These are phyloP conservation scores for Trididemnum nubilum DNA, from an alignment of 23 tunicate species.

Conservation along the genomic window DNA sequence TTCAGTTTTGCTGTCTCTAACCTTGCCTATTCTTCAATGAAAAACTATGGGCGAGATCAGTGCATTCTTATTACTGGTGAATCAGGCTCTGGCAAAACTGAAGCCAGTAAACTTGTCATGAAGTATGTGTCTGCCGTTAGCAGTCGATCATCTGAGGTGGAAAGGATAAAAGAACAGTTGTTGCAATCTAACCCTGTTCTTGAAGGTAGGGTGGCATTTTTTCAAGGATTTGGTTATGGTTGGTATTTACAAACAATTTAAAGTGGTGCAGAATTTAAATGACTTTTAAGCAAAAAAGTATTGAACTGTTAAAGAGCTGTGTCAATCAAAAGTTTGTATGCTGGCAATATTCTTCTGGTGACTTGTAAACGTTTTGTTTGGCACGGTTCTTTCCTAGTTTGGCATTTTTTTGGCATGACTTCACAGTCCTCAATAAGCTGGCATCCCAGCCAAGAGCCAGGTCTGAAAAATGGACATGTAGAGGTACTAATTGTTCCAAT, in stretches of 20 bases:
- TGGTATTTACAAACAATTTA: neutral
- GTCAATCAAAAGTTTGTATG: too few relatives aligned
- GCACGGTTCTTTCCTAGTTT: too few relatives aligned
- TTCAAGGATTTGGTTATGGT: neutral
- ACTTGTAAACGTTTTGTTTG: too few relatives aligned
- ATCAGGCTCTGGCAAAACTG: conserved; percentile 94
- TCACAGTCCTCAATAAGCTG: too few relatives aligned
- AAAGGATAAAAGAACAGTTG: conserved; percentile 77
- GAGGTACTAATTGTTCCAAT: too few relatives aligned
- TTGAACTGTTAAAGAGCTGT: too few relatives aligned
- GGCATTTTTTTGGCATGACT: too few relatives aligned
- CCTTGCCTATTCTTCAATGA: conserved; percentile 86
- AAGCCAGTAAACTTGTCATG: conserved; percentile 95
- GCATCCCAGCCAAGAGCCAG: too few relatives aligned
- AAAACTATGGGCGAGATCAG: conserved; percentile 83
- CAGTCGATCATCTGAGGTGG: conserved; percentile 69
- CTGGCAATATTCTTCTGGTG: too few relatives aligned
- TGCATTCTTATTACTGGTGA: conserved; percentile 97
- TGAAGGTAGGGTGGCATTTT: too few relatives aligned
- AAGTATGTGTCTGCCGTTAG: conserved; percentile 88
- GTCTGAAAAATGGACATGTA: too few relatives aligned
- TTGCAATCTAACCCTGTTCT: conserved; percentile 94
- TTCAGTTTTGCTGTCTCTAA: conserved; percentile 82
- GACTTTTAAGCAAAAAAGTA: neutral
- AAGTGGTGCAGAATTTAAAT: neutral